Conservation (phyloP, 2,888 invertebrate genomes). For the Azorinus chamasolen region DNA sequence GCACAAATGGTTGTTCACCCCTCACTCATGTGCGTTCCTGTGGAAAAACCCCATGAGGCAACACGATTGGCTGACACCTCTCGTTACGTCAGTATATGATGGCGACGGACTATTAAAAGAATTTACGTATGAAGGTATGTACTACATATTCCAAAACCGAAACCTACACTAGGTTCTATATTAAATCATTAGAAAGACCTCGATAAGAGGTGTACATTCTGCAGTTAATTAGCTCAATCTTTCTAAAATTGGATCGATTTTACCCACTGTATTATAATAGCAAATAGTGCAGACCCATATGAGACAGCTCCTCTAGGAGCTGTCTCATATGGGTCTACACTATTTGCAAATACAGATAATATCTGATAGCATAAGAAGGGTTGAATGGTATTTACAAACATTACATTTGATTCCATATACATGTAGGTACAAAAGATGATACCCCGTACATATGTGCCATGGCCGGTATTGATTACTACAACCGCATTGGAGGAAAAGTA, state of each 20-base stretch:
- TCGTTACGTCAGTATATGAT: conserved; percentile 68
- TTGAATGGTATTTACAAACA: too few relatives aligned
- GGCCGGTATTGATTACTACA: conserved; percentile 47
- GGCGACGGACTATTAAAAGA: conserved; percentile 63
- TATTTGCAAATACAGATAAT: too few relatives aligned
- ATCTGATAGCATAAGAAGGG: too few relatives aligned
- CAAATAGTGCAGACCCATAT: neutral
- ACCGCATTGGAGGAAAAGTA: conserved; percentile 51
- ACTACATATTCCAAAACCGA: too few relatives aligned
- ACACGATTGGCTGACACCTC: conserved; percentile 64
- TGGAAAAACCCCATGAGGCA: conserved; percentile 71
- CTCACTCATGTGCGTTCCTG: conserved; percentile 80
- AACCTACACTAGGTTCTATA: too few relatives aligned
- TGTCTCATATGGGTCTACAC: too few relatives aligned
- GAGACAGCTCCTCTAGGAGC: too few relatives aligned
- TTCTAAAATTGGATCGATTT: too few relatives aligned
- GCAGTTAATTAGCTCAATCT: too few relatives aligned
- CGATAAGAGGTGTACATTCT: too few relatives aligned
- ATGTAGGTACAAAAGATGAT: conserved; percentile 48
- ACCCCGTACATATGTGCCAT: conserved; percentile 40
- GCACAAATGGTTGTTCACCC: conserved; percentile 84
- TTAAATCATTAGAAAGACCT: too few relatives aligned
- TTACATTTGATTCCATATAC: neutral
- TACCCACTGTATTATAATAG: neutral
- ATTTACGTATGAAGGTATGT: conserved; percentile 62